phyloP scores from a whole-genome alignment of 2,888 invertebrate species.

The Synanthedon formicaeformis region DNA sequence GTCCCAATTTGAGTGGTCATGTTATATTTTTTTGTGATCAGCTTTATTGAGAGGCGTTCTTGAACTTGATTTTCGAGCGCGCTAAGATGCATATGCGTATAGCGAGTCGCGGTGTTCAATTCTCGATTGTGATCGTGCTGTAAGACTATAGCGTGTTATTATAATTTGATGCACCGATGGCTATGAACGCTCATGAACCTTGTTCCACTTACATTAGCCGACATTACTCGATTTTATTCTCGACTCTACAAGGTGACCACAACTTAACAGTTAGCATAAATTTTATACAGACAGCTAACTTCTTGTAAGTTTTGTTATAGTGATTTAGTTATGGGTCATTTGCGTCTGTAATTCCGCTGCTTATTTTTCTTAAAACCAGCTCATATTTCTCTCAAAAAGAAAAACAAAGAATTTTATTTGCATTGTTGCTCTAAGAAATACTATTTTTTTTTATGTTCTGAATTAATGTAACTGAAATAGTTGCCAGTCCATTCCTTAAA shows the following conservation, averaged over 20 bases:
- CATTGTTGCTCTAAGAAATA: too few species aligned
- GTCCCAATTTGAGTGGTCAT: slow-evolving; percentile 50
- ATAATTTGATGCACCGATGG: slow-evolving; percentile 44
- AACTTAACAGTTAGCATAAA: slow-evolving; percentile 17
- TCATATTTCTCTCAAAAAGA: too few species aligned
- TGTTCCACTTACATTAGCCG: slow-evolving; percentile 59
- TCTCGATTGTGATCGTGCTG: slow-evolving; percentile 4
- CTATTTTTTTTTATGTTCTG: too few species aligned
- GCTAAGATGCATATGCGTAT: slow-evolving; percentile 23
- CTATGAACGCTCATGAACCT: slow-evolving; percentile 60
- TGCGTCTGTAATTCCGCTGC: too few species aligned
- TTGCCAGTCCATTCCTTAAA: too few species aligned
- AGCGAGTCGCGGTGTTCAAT: slow-evolving; percentile 14
- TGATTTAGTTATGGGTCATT: too few species aligned
- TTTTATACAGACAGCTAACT: slow-evolving; percentile 15
- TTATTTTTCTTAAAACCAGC: too few species aligned
- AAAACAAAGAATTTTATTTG: too few species aligned
- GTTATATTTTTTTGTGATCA: slow-evolving; percentile 33
- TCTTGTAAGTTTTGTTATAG: slow-evolving; percentile 7
- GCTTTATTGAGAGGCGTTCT: slow-evolving; percentile 33
- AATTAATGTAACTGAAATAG: too few species aligned
- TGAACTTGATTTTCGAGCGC: slow-evolving; percentile 50
- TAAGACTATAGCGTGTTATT: slow-evolving; percentile 14
- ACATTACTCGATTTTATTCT: slow-evolving; percentile 39
- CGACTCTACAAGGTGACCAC: slow-evolving; percentile 40